Evolutionary conservation across 2,888 invertebrate species (phyloP).

Genomic region (Callimorpha dominula): DNA sequence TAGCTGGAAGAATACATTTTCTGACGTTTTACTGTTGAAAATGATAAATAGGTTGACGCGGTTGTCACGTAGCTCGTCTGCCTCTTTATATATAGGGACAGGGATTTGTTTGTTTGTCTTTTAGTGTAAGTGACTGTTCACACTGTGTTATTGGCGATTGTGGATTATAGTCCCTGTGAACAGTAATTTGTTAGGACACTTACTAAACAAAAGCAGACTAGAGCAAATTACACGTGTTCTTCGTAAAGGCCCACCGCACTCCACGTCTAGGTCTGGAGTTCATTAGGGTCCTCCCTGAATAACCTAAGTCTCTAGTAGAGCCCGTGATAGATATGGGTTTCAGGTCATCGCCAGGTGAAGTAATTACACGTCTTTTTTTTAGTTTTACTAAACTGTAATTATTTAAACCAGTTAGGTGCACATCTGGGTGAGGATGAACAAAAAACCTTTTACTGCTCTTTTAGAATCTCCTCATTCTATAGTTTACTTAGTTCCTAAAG

Average conservation of each 20-base stretch:
- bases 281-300: neutral
- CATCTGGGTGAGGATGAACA: neutral
- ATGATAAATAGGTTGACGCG: constrained; percentile 36
- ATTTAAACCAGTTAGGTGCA: neutral
- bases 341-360: too few relatives aligned
- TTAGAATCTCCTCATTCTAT: neutral
- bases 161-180: too few relatives aligned
- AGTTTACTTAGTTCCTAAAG: neutral
- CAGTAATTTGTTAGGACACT: neutral
- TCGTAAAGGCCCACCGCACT: neutral
- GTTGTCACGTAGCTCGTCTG: constrained; percentile 35
- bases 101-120: constrained; percentile 18
- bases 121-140: neutral
- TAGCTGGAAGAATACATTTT: constrained; percentile 38
- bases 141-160: too few relatives aligned
- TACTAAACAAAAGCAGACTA: neutral
- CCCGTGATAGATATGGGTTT: too few relatives aligned
- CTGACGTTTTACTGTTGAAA: constrained; percentile 38
- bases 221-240: neutral
- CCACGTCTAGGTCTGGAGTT: neutral
- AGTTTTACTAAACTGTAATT: neutral
- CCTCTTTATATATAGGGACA: constrained; percentile 23
- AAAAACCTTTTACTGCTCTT: neutral
- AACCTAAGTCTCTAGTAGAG: too few relatives aligned
- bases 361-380: neutral